Evolutionary conservation across 2,888 invertebrate species (phyloP), one percentile per base, ranked within the genome.

Genomic region (Andrena bucephala): DNA sequence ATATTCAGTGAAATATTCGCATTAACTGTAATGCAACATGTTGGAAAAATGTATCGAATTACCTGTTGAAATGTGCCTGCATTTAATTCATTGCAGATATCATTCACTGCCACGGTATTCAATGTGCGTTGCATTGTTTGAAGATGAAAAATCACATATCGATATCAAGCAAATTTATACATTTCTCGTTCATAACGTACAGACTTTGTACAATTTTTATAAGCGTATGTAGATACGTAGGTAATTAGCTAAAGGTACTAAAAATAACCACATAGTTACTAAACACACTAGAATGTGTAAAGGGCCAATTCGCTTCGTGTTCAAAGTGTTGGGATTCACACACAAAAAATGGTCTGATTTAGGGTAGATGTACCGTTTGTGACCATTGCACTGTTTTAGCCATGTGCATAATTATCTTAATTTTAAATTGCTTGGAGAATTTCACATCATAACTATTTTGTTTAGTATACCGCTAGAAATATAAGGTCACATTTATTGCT

Each of bases 1-100:
- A 57, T 16, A 52, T 54, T 71, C n/a, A n/a, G 24, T 57, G 8
- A 48, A 29, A 60, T 52, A 50, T 69, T 10, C 20, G 4, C 54
- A 54, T 48, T 7, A 36, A 1, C 2, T 48, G 63, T 4, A 57
- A 65, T 8, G 0, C 24, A 48, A 71, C 63, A 27, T 16, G 24
- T 6, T 16, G 70, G 16, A 1, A 42, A 54, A 48, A 24, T 42
- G 3, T 36, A 16, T 20, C 7, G 2, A 13, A 20, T 52, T 63
- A 31, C 60, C 4, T 8, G 13, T 20, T 48, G 1, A 10, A 10
- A 60, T 31, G 2, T 16, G 16, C 20, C 31, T n/a, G 31, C 1
- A 29, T 29, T 29, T 16, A 0, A n/a, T 60, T 60, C 16, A 31
- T 7, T 31, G 31, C 13, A 59, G 4, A 7, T 31, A 60, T 31